Conservation (phyloP, 2,797 vertebrate species). For the Pipistrellus nathusii region DNA sequence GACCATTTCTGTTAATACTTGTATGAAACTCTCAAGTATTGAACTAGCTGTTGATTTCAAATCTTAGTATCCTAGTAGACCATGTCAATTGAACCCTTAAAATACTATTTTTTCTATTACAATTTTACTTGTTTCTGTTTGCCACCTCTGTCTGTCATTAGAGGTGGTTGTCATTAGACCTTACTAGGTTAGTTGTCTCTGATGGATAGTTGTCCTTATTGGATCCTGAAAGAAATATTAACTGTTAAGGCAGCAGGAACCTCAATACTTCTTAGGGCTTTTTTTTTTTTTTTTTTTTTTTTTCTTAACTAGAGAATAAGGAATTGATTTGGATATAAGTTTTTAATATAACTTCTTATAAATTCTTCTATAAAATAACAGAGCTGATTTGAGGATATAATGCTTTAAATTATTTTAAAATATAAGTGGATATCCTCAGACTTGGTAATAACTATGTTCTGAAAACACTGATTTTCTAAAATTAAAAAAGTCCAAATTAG, state of each 20-base stretch:
- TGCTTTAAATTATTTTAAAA: constrained; percentile 73
- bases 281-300: not conserved
- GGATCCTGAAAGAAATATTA: constrained; percentile 63
- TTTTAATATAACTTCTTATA: constrained; percentile 63
- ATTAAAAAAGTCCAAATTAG: constrained; percentile 55
- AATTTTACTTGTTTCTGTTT: constrained; percentile 34
- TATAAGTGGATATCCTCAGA: constrained; percentile 58
- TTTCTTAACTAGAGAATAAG: constrained; percentile 63
- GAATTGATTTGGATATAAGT: constrained; percentile 46
- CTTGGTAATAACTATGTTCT: constrained; percentile 61
- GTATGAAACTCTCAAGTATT: not conserved
- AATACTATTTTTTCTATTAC: not conserved
- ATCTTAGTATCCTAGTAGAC: not conserved
- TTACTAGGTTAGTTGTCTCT: constrained; percentile 55
- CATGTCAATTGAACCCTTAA: not conserved
- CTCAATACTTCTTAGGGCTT: constrained; percentile 52
- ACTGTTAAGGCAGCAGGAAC: constrained; percentile 60
- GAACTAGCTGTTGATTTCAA: constrained; percentile 21
- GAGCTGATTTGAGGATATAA: constrained; percentile 59
- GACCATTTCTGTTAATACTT: constrained; percentile 47
- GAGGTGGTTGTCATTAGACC: constrained; percentile 44
- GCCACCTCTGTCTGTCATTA: not conserved
- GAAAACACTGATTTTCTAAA: constrained; percentile 67
- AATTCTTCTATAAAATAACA: constrained; percentile 53
- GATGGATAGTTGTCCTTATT: not conserved